Conservation (phyloP, 2,797 vertebrate species). For the Zenarchopterus dispar region DNA sequence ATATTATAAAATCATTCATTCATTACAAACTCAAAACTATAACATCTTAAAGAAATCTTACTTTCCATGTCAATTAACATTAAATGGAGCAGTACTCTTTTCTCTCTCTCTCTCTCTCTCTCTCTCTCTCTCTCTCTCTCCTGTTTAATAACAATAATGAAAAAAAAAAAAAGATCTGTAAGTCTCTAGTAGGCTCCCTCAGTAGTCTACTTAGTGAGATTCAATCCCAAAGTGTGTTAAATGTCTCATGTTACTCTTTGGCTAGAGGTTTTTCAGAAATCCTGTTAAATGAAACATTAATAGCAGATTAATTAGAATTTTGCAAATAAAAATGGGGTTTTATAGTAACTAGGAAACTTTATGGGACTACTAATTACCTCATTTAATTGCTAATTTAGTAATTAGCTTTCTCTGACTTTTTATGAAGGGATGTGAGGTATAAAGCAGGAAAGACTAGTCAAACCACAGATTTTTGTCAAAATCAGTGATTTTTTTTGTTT, state of each 20-base stretch:
- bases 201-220: constrained; percentile 20
- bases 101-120: background rate
- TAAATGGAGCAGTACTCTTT: background rate
- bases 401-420: constrained; percentile 34
- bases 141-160: no score
- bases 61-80: constrained; percentile 2
- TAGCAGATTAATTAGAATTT: constrained; percentile 44
- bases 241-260: constrained; percentile 46
- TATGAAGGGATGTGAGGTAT: constrained; percentile 26
- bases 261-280: constrained; percentile 53
- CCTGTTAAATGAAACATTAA: constrained; percentile 48
- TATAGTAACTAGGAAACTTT: constrained; percentile 46
- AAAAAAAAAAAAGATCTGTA: constrained; percentile 1
- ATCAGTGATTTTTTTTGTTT: constrained; percentile 1
- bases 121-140: background rate
- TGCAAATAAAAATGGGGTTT: constrained; percentile 45
- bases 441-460: constrained; percentile 28
- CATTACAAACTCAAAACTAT: background rate
- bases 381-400: constrained; percentile 49
- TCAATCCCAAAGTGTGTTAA: constrained; percentile 44
- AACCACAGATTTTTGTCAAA: constrained; percentile 20
- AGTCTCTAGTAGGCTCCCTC: constrained; percentile 20
- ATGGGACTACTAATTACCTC: constrained; percentile 48
- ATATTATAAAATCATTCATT: background rate
- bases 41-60: constrained; percentile 1